phyloP scores from a whole-genome alignment of 2,113 vertebrate genomes.

The Onychorhynchus coronatus region DNA sequence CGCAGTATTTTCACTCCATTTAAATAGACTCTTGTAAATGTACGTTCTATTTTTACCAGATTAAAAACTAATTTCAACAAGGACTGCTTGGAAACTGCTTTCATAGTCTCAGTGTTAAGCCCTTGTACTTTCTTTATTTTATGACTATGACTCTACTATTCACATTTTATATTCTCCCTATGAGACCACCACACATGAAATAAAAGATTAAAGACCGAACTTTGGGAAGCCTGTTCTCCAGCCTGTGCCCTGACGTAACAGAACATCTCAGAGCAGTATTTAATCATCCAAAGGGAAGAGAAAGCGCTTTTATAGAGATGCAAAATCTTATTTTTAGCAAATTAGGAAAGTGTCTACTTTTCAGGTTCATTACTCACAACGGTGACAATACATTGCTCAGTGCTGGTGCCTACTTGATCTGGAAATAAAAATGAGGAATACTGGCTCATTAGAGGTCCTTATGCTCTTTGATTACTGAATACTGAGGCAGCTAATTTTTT shows the following conservation, averaged over 20 bases:
- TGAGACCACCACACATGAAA: background rate
- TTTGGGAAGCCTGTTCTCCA: background rate
- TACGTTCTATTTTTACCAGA: background rate
- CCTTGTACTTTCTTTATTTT: constrained; percentile 14
- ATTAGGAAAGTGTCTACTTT: background rate
- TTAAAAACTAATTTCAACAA: constrained; percentile 21
- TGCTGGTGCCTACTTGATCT: background rate
- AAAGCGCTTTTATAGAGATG: background rate
- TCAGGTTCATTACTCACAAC: constrained; percentile 1
- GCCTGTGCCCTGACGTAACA: background rate
- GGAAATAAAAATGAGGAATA: background rate
- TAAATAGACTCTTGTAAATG: background rate
- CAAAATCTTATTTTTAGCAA: constrained; percentile 55
- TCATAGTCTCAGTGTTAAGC: background rate
- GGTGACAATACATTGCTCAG: background rate
- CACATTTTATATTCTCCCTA: background rate
- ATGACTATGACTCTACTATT: background rate
- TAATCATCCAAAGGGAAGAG: background rate
- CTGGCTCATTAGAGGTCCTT: background rate
- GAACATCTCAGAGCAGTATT: background rate
- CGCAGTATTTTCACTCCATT: background rate
- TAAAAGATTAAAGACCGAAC: background rate
- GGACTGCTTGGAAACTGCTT: background rate
- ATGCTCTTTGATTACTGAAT: background rate
- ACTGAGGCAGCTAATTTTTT: background rate